Percentiles rank a stretch among this genome's conserved stretches.
Evolutionary conservation across 2,113 vertebrate genomes (phyloP).

Genomic region (Corythornis madagascariensis): DNA sequence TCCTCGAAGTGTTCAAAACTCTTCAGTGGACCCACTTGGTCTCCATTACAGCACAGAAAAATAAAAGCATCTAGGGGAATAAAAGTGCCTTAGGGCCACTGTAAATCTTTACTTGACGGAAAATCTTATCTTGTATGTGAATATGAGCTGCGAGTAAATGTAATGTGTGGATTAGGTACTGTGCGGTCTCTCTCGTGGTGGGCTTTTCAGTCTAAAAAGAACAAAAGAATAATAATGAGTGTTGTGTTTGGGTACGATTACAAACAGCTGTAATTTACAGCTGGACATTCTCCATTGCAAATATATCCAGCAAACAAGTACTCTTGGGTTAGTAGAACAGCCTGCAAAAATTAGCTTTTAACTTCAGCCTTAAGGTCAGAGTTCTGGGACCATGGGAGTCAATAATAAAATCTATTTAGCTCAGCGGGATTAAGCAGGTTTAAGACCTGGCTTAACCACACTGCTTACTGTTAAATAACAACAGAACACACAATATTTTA

Average conservation of each 20-base stretch:
- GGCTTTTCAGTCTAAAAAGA: slow-evolving; percentile 60
- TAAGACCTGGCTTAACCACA: slow-evolving; percentile 51
- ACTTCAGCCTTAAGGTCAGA: slow-evolving; percentile 57
- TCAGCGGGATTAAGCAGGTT: slow-evolving; percentile 55
- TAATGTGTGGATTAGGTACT: slow-evolving; percentile 39
- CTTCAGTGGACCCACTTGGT: background rate
- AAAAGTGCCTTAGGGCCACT: slow-evolving; percentile 23
- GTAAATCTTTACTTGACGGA: slow-evolving; percentile 51
- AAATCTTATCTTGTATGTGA: slow-evolving; percentile 56
- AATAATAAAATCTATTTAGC: slow-evolving; percentile 62
- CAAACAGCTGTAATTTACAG: slow-evolving; percentile 68
- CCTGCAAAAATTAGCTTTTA: slow-evolving; percentile 49
- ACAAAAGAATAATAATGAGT: slow-evolving; percentile 64
- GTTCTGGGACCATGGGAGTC: slow-evolving; percentile 41
- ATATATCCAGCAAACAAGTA: slow-evolving; percentile 31
- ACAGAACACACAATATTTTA: slow-evolving; percentile 43
- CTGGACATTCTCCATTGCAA: slow-evolving; percentile 33
- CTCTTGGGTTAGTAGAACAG: slow-evolving; percentile 38
- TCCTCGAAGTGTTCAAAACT: background rate
- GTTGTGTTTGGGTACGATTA: slow-evolving; percentile 50
- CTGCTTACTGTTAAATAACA: slow-evolving; percentile 49
- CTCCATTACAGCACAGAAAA: background rate
- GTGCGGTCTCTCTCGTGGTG: slow-evolving; percentile 23
- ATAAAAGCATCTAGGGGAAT: slow-evolving; percentile 38
- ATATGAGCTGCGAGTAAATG: slow-evolving; percentile 46